Base-by-base conservation (phyloP, 37 sponge, comb jelly and placozoan species). In the Chondrilla cf. caribensis region DNA sequence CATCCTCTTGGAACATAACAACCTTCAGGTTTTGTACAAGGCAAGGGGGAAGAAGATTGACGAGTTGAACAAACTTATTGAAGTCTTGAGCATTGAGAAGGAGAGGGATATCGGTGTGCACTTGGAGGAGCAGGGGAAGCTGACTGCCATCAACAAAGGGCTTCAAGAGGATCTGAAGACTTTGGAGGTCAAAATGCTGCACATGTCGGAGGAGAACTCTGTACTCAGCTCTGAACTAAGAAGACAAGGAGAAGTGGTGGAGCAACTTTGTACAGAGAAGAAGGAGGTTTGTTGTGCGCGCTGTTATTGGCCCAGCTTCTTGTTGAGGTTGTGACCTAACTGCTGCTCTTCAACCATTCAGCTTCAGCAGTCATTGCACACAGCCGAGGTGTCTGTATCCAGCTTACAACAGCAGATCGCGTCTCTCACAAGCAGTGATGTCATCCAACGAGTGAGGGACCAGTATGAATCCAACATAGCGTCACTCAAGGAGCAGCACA, bases 11-110 rank as follows among this genome's bases (percentile, higher is more conserved):
- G 64, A 62, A 9, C 6, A 22, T 22, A 42, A 6, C 0, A 25
- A 18, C 15, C 42, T 73, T 32, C 76, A 73, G 76, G 44, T 43
- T 3, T 25, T 73, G 76, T 73, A 73, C 76, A 37, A 39, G 25
- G 24, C 76, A 7, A 37, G 76, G 25, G 76, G 76, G 44, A 73
- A 42, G 76, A 73, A 42, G 25, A 8, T 73, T 15, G 76, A 39
- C 0, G 76, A 73, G 76, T 6, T 73, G 24, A 39, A 31, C 24
- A 3, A 8, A 24, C 24, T 24, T 43, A 19, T 73, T 41, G 44
- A 73, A 37, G 44, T 38, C 2, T 22, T 38, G 8, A 37, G 14
- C 6, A 39, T 4, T 2, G 44, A 42, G 25, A 39, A 3, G 1
- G 42, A 39, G 41, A 22, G 44, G 22, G 38, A 39, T 4, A 9